Evolutionary conservation across 37 sponge, comb jelly and placozoan genomes (phyloP).

Genomic region (Geodia barretti): DNA sequence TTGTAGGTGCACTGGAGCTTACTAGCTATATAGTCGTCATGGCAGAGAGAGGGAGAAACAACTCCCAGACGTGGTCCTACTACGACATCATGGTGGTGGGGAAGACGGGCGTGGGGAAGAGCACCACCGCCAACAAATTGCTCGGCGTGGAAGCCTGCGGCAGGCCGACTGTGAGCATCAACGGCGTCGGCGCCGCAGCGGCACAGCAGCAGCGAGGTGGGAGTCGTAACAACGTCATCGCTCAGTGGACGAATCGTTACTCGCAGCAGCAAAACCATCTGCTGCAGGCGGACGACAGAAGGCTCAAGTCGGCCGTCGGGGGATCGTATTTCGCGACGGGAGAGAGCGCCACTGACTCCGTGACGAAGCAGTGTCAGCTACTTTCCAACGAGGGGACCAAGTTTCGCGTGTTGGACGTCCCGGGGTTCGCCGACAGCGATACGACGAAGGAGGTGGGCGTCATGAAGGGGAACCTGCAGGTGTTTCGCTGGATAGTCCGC

Average conservation of each 20-base stretch:
- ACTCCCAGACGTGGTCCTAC: not conserved
- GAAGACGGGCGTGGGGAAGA: slow-evolving; percentile 2
- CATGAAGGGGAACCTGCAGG: not conserved
- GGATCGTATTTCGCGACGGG: not conserved
- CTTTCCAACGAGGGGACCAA: not conserved
- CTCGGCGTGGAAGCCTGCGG: not conserved
- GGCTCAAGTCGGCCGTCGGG: not conserved
- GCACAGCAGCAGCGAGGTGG: too few species aligned
- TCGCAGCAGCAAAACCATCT: too few species aligned
- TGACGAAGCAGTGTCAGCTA: slow-evolving; percentile 1
- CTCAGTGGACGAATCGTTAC: not conserved
- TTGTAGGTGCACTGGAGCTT: too few species aligned
- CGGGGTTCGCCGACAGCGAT: not conserved
- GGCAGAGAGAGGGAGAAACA: not conserved
- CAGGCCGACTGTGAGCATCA: not conserved
- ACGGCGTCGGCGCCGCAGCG: not conserved
- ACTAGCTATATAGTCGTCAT: too few species aligned
- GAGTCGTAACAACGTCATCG: not conserved
- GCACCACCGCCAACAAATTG: not conserved
- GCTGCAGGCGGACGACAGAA: too few species aligned
- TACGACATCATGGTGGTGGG: slow-evolving; percentile 1
- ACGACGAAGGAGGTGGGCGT: not conserved
- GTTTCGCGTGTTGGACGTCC: not conserved
- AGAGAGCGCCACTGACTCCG: not conserved
- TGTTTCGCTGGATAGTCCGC: slow-evolving; percentile 9